Evolutionary conservation across 2,113 vertebrate genomes (phyloP).

Genomic region (Dendropsophus ebraccatus): DNA sequence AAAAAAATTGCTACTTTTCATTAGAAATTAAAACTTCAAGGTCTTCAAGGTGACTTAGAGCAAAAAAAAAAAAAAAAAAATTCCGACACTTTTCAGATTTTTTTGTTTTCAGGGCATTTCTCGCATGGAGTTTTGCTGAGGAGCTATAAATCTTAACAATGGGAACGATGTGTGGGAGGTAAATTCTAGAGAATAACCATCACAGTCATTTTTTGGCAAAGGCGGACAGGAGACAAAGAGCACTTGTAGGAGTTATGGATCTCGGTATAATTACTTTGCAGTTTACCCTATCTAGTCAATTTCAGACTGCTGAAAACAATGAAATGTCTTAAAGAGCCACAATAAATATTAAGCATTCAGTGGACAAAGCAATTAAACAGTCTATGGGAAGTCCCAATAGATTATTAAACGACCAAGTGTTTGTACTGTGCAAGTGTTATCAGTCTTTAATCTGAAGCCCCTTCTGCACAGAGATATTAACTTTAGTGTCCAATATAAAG

Average conservation of each 20-base stretch:
- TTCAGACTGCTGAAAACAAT: conserved; percentile 29
- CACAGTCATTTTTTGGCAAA: conserved; percentile 34
- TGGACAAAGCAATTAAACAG: conserved; percentile 41
- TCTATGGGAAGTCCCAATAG: conserved; percentile 19
- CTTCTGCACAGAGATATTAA: background rate
- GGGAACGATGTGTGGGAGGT: conserved; percentile 14
- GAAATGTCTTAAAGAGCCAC: conserved; percentile 36
- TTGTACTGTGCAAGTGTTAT: conserved; percentile 13
- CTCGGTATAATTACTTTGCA: conserved; percentile 48
- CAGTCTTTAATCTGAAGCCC: background rate
- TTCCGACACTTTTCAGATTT: background rate
- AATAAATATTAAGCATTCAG: conserved; percentile 31
- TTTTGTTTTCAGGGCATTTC: conserved; percentile 3
- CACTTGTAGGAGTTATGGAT: conserved; percentile 47
- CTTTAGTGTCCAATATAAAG: background rate
- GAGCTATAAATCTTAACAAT: conserved; percentile 18
- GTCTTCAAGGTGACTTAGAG: background rate
- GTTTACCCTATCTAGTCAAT: conserved; percentile 42
- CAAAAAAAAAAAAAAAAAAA: background rate
- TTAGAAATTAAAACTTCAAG: conserved; percentile 10
- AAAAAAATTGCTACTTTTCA: conserved; percentile 6
- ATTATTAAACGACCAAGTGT: conserved; percentile 34
- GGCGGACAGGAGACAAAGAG: conserved; percentile 30
- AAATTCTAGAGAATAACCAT: conserved; percentile 15
- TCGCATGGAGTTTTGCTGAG: background rate